Evolutionary conservation across 1,140 invertebrate genomes (phyloP).

Genomic region (Acromyrmex heyeri): DNA sequence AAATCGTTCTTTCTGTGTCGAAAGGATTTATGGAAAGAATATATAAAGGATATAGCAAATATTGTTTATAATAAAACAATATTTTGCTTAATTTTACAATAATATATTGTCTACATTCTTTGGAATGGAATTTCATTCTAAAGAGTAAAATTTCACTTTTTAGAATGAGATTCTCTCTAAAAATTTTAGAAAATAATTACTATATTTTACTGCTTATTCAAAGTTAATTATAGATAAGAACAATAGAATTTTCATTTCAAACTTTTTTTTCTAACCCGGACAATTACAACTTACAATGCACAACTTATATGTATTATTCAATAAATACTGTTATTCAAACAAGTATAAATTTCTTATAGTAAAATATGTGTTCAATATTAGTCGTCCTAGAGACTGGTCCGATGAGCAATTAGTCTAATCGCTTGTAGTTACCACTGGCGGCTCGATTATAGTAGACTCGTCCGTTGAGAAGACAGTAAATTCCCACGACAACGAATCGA

Average conservation of each 20-base stretch:
- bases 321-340: constrained; percentile 7
- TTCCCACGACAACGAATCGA: constrained; percentile 92
- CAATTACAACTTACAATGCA: neutral
- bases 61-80: neutral
- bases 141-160: no score
- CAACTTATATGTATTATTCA: neutral
- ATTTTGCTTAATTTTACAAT: neutral
- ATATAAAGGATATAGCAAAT: neutral
- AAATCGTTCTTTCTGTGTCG: no score
- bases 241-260: neutral
- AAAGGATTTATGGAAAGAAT: neutral
- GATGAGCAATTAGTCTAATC: constrained; percentile 55
- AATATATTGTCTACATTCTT: no score
- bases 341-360: constrained; percentile 36
- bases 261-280: neutral
- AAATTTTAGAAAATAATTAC: neutral
- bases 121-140: no score
- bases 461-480: constrained; percentile 89
- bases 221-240: neutral
- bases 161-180: no score
- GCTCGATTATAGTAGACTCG: constrained; percentile 87
- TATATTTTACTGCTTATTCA: neutral
- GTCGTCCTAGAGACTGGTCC: neutral
- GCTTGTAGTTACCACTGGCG: constrained; percentile 86
- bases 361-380: constrained; percentile 42